Conservation (phyloP, 2,113 vertebrate species). For the Peromyscus maniculatus region DNA sequence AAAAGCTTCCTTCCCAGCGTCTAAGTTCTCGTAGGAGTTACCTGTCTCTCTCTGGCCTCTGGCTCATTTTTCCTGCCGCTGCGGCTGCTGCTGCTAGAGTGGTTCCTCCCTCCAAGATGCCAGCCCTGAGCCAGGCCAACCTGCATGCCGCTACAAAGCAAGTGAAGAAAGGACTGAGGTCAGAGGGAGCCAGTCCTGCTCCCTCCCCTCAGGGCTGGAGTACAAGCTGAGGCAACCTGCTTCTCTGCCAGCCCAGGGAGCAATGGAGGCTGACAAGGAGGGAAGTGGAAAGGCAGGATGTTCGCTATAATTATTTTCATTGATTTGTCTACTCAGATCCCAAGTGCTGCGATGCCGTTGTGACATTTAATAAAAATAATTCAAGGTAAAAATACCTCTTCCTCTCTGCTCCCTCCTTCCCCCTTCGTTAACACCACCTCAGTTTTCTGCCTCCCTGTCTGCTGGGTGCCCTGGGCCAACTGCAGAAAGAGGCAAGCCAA, state of each 20-base stretch:
- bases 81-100: not conserved
- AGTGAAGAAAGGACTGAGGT: constrained; percentile 33
- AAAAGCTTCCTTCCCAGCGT: constrained; percentile 45
- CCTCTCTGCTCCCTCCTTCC: constrained; percentile 54
- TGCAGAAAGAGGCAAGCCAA: not conserved
- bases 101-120: not conserved
- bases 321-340: constrained; percentile 82
- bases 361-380: constrained; percentile 85
- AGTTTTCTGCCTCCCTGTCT: not conserved
- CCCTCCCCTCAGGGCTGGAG: not conserved
- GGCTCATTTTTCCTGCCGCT: constrained; percentile 54
- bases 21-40: constrained; percentile 36
- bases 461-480: not conserved
- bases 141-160: not conserved
- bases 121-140: not conserved
- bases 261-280: constrained; percentile 16
- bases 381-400: constrained; percentile 81
- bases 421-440: constrained; percentile 52
- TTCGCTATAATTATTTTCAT: constrained; percentile 85
- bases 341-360: constrained; percentile 74
- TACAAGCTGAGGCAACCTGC: not conserved
- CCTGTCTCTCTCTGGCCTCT: constrained; percentile 53
- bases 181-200: not conserved
- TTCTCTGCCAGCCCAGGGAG: constrained; percentile 10
- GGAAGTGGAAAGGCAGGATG: constrained; percentile 71